A percentile compares a stretch with the other conserved stretches of the same genome.
phyloP scores from a whole-genome alignment of 2,113 vertebrate genomes.

The Syngnathus scovelli region DNA sequence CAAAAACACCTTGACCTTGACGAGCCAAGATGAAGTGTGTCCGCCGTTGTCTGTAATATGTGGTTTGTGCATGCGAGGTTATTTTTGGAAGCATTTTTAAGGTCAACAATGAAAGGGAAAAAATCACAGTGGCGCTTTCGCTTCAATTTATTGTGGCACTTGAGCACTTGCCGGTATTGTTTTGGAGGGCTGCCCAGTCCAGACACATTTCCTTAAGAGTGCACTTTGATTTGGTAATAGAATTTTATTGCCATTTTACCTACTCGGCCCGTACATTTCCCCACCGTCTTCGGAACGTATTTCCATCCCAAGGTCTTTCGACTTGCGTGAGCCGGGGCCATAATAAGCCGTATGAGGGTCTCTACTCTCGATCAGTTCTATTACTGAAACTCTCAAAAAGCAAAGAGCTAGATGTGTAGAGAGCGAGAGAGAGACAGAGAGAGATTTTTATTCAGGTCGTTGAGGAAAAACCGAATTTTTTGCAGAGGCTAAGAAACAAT shows the following conservation, averaged over 20 bases:
- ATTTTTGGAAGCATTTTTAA: conserved; percentile 12
- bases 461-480: not conserved
- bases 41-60: not conserved
- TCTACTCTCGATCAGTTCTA: not conserved
- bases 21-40: conserved; percentile 4
- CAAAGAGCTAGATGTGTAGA: too few relatives aligned
- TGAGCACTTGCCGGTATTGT: conserved; percentile 57
- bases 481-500: not conserved
- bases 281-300: conserved; percentile 32
- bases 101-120: conserved; percentile 43
- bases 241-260: conserved; percentile 58
- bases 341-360: not conserved
- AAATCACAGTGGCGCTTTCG: conserved; percentile 31
- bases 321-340: not conserved
- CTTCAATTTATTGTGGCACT: conserved; percentile 43
- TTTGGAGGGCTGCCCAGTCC: conserved; percentile 59
- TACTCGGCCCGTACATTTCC: conserved; percentile 39
- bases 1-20: conserved; percentile 21
- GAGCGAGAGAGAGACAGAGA: too few relatives aligned
- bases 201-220: conserved; percentile 55
- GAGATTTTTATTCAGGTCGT: not conserved
- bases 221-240: conserved; percentile 60
- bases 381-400: conserved; percentile 5
- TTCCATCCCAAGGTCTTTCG: conserved; percentile 38
- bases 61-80: not conserved